Evolutionary conservation across 2,888 invertebrate species (phyloP).

Genomic region (Criorhina ranunculi): DNA sequence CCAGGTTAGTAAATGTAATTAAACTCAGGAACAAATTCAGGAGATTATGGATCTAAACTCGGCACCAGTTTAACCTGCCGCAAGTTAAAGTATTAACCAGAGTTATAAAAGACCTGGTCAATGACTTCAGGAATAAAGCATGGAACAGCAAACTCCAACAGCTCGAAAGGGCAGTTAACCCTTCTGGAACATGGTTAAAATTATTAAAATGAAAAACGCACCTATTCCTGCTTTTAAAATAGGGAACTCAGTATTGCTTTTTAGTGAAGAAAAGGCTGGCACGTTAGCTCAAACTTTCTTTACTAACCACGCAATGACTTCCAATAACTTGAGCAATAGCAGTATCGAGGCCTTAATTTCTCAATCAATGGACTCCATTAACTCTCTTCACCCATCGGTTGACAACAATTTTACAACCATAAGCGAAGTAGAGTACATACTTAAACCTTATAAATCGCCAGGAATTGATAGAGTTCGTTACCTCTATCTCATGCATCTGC

Average conservation of each 20-base stretch:
- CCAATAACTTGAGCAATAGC: no score
- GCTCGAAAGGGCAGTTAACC: slow-evolving; percentile 1
- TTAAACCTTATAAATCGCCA: no score
- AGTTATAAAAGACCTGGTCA: neutral
- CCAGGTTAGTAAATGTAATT: no score
- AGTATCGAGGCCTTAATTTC: no score
- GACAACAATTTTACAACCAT: no score
- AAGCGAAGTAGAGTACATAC: no score
- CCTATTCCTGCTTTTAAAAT: neutral
- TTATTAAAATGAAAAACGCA: neutral
- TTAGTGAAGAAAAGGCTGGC: neutral
- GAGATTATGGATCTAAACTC: neutral
- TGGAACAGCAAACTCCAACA: neutral
- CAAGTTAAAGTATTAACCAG: neutral
- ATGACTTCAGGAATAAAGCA: neutral
- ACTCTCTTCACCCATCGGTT: no score
- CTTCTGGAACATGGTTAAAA: slow-evolving; percentile 3
- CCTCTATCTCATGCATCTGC: no score
- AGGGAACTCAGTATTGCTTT: neutral
- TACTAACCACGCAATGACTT: neutral
- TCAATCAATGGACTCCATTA: no score
- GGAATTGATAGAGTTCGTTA: no score
- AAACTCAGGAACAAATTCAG: no score
- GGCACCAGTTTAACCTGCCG: neutral
- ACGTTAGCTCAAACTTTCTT: neutral